Base-by-base conservation (phyloP, 1,140 invertebrate species). In the Ceratosolen solmsi region DNA sequence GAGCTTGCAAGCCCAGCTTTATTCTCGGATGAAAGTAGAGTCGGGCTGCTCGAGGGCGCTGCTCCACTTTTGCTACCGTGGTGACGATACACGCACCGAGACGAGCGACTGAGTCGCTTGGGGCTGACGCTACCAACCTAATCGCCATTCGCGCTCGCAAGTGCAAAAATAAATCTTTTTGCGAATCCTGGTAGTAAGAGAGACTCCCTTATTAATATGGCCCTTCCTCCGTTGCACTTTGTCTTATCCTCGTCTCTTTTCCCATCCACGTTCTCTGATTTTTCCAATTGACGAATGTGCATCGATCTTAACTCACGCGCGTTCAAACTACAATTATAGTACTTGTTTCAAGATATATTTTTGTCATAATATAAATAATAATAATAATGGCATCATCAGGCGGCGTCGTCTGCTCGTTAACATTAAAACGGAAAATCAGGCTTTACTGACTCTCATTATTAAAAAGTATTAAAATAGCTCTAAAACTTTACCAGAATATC, bases 1-100 rank as follows among this genome's bases (percentile, higher is more conserved):
- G 73, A 78, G 80, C 74, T 76, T 82, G 60, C 72, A 74, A 80
- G 58, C 79, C 71, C 79, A 80, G 82, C 71, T 85, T 77, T 82
- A 84, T 82, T 83, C 82, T 77, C 81, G 79, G 82, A 58, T 83
- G 77, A 77, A 73, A 75, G 80, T 80, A 70, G 78, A 60, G 27
- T 70, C 73, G 80, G 77, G 76, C 84, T 85, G 86, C 86, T 85
- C 79, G 84, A 87, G 86, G 86, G 86, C 82, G 84, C 84, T 87
- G 87, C 85, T 87, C 87, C 71, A 86, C 85, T 86, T 87, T 87
- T 87, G 80, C 80, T n/a, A 82, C 82, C 72, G 58, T 56, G 20
- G 75, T 74, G 49, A 71, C 76, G 74, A 82, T 71, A 73, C 75
- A 51, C 41, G 77, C 76, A 81, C 58, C 9, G 15, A 63, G 58